Conservation (phyloP, 2,113 vertebrate species). For the Planiliza haematocheilus region DNA sequence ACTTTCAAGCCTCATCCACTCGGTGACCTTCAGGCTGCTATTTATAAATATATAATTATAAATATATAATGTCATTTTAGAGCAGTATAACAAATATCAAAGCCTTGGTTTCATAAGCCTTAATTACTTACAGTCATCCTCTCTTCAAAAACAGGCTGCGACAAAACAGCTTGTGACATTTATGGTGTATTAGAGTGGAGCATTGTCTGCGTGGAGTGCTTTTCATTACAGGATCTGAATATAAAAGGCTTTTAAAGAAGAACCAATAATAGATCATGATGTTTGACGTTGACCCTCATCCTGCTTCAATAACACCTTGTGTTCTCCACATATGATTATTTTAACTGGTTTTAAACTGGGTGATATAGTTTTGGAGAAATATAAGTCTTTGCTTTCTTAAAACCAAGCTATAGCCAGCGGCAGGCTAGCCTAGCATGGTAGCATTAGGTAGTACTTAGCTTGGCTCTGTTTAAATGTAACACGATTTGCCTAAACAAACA, state of each 20-base stretch:
- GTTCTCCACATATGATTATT: too few species aligned
- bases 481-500: not conserved
- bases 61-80: not conserved
- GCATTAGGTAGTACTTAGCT: not conserved
- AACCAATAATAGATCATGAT: not conserved
- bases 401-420: not conserved
- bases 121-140: conserved; percentile 6
- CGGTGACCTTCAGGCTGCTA: conserved; percentile 14
- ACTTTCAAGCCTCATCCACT: not conserved
- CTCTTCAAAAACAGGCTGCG: conserved; percentile 7
- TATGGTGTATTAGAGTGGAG: not conserved
- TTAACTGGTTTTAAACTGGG: too few species aligned
- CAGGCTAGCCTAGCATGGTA: not conserved
- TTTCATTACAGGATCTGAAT: conserved; percentile 2
- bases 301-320: too few species aligned
- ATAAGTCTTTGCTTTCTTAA: not conserved
- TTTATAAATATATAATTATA: conserved; percentile 3
- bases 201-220: conserved; percentile 18
- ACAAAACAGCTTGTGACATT: conserved; percentile 16
- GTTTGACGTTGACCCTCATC: not conserved
- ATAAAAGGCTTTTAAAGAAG: not conserved
- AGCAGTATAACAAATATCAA: not conserved
- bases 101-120: not conserved
- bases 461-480: not conserved
- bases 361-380: not conserved